Base-by-base conservation (phyloP, 1,140 invertebrate genomes). In the Galleria mellonella region DNA sequence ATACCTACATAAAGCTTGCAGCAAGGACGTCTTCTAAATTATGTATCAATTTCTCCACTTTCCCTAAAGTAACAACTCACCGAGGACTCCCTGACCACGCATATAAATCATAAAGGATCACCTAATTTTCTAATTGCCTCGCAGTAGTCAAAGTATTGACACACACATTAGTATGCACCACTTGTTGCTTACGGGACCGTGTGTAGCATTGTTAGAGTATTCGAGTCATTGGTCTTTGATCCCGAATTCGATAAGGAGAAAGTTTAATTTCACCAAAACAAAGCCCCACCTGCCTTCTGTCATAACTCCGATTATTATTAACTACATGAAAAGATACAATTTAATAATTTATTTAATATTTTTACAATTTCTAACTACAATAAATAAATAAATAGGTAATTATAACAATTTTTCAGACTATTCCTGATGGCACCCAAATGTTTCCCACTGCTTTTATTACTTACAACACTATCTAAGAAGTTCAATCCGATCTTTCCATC, bases 201-300 rank as follows among this genome's bases (percentile, higher is more conserved):
- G 72, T 64, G 64, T 69, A 61, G 70, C 60, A 75, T 79, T 63
- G 61, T 69, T 55, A 60, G 37, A 60, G 37, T 14, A 37, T 42
- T 47, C 31, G 45, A 44, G 45, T 42, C 39, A 49, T 60, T 56
- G 58, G 56, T 58, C 60, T 63, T 57, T 73, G 78, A 73, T 72
- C 67, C 62, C 58, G 52, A 67, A 68, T 42, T 52, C 50, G 61
- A 74, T 68, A 68, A 50, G 54, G 70, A 53, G 75, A 83, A 79
- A 83, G 72, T 78, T 44, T 38, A 71, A 72, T 73, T 79, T 79
- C 69, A 72, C 71, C 50, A 39, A 64, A 74, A 69, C 47, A 55
- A 30, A 33, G 33, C 30, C 9, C 30, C 30, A 31, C 30, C 30
- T 4, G 8, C 9, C 30, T 4, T 29, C 4, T 31, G 30, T 31